phyloP scores from a whole-genome alignment of 1,140 invertebrate species.

The Cydia pomonella region DNA sequence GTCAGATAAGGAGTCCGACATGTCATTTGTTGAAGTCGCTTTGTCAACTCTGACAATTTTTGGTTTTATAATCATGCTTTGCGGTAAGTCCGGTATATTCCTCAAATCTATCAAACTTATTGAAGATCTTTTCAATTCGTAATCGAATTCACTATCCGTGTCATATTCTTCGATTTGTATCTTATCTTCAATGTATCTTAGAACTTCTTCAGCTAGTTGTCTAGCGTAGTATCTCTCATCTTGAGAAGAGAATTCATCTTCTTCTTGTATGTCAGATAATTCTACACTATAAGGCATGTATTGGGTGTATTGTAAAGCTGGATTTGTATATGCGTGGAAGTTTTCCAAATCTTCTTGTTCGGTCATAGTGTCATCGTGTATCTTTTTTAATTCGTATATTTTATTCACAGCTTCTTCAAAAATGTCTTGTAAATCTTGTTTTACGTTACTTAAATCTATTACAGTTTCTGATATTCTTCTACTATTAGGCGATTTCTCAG shows the following conservation, averaged over 20 bases:
- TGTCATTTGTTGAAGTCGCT: constrained; percentile 71
- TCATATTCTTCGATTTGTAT: constrained; percentile 49
- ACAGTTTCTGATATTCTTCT: constrained; percentile 70
- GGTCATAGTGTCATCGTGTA: constrained; percentile 68
- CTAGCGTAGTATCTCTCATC: constrained; percentile 51
- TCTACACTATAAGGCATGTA: constrained; percentile 67
- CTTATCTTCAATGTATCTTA: constrained; percentile 65
- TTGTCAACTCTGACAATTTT: constrained; percentile 65
- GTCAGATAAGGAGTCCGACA: constrained; percentile 65
- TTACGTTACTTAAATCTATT: constrained; percentile 65
- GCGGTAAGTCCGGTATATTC: constrained; percentile 72
- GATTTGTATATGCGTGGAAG: constrained; percentile 69
- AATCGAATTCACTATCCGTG: constrained; percentile 64
- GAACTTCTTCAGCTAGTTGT: constrained; percentile 52
- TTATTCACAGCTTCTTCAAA: constrained; percentile 62
- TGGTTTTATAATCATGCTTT: constrained; percentile 69
- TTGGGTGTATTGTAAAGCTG: constrained; percentile 56
- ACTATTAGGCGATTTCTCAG: constrained; percentile 45
- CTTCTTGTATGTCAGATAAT: constrained; percentile 72
- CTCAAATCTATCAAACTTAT: constrained; percentile 71
- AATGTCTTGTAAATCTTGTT: constrained; percentile 71
- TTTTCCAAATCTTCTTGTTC: constrained; percentile 72
- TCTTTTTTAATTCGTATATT: constrained; percentile 57
- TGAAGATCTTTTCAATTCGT: constrained; percentile 56
- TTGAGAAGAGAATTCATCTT: constrained; percentile 65